Conservation (phyloP, 2,888 invertebrate species). For the Abrostola triplasia region DNA sequence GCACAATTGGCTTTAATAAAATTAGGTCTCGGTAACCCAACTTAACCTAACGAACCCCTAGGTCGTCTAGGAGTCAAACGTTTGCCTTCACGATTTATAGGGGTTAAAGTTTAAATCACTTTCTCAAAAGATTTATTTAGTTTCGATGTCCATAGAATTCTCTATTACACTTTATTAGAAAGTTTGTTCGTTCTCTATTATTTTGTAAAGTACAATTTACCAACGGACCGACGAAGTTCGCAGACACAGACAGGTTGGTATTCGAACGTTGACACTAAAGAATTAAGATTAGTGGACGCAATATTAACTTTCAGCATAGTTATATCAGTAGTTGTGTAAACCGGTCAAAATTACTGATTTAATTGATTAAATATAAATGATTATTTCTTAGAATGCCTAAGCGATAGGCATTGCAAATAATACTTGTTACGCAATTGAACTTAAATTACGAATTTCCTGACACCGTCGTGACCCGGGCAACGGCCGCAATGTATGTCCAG, state of each 20-base stretch:
- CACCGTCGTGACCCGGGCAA: constrained; percentile 13
- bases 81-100: constrained; percentile 51
- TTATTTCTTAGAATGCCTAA: background rate
- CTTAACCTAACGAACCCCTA: constrained; percentile 42
- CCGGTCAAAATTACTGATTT: background rate
- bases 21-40: constrained; percentile 32
- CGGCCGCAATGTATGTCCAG: constrained; percentile 20
- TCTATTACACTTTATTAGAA: constrained; percentile 47
- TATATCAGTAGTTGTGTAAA: background rate
- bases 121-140: constrained; percentile 50
- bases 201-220: constrained; percentile 29
- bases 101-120: constrained; percentile 50
- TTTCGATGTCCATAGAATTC: constrained; percentile 44
- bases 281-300: constrained; percentile 27
- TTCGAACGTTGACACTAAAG: constrained; percentile 29
- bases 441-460: background rate
- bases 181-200: constrained; percentile 37
- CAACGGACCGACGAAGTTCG: constrained; percentile 22
- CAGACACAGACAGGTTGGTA: constrained; percentile 27
- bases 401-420: background rate
- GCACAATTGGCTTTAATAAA: constrained; percentile 27
- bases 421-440: background rate
- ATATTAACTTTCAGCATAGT: constrained; percentile 25
- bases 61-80: constrained; percentile 55
- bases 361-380: constrained; percentile 6